Evolutionary conservation across 2,113 vertebrate genomes (phyloP).

Genomic region (Morone saxatilis): DNA sequence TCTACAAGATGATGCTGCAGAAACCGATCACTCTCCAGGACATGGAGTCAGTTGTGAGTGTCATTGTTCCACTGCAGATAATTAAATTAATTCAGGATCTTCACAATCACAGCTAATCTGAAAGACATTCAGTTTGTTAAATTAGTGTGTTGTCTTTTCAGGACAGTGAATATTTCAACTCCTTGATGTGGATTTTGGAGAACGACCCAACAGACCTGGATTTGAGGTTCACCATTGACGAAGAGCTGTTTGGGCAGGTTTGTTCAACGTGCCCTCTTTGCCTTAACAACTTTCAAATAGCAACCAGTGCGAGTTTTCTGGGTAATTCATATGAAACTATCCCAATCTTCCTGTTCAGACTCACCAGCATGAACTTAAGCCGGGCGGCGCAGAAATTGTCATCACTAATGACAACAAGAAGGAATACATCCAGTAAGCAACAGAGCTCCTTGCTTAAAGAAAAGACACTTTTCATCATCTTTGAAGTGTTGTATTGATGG

Average conservation of each 20-base stretch:
- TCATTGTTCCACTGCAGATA: not conserved
- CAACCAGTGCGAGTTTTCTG: not conserved
- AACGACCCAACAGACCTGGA: slow-evolving; percentile 96
- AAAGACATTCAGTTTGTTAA: not conserved
- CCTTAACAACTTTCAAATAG: not conserved
- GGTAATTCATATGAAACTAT: not conserved
- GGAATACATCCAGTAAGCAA: slow-evolving; percentile 97
- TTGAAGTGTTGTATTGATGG: not conserved
- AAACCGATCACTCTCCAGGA: slow-evolving; percentile 95
- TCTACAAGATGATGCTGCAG: slow-evolving; percentile 99
- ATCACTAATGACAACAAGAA: slow-evolving; percentile 96
- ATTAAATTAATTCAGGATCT: not conserved
- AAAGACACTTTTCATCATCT: not conserved
- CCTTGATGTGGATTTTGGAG: slow-evolving; percentile 97
- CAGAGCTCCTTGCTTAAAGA: not conserved
- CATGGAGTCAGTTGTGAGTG: slow-evolving; percentile 98
- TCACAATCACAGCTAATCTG: not conserved
- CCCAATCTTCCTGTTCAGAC: slow-evolving; percentile 84
- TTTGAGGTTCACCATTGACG: slow-evolving; percentile 94
- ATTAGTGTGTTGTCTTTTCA: slow-evolving; percentile 61
- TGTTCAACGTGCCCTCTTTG: slow-evolving; percentile 19
- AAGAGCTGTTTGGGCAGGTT: slow-evolving; percentile 99
- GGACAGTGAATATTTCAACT: slow-evolving; percentile 98
- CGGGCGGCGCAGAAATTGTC: slow-evolving; percentile 91
- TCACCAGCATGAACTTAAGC: slow-evolving; percentile 95